Base-by-base conservation (phyloP, 2,888 invertebrate genomes). In the Dasypogon diadema region DNA sequence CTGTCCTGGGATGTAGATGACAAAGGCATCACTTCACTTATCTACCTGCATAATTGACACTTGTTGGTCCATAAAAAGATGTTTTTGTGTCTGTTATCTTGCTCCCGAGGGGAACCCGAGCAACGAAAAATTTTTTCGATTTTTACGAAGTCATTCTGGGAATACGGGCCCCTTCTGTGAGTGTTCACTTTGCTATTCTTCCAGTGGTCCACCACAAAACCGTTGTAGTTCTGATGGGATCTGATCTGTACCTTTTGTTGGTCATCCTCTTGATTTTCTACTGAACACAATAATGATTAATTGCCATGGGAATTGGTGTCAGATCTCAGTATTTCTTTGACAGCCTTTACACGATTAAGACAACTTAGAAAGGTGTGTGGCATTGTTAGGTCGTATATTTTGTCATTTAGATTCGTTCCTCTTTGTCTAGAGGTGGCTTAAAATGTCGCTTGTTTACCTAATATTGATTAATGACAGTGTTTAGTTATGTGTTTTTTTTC, bases 21-120 rank as follows among this genome's bases (percentile, higher is more conserved):
- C 74, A 73, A 48, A 74, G 46, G 30, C 74, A 48, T 46, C 58
- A 74, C 18, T 58, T 60, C 12, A 26, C 58, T 60, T 56, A 22
- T 58, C 58, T 74, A 74, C 74, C 74, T 74, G 58, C 58, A 74
- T 74, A 74, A 58, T 74, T 74, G 74, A 74, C 74, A 74, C 74
- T 74, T 74, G 74, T 74, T 58, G 58, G 46, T 30, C 26, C 46
- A 74, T 46, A 74, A 74, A 42, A 60, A 74, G 55, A 46, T 58
- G 56, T 58, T 58, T 74, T 56, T 73, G 42, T 54, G 21, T 37
- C 26, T 42, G 21, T 74, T 70, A 51, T 54, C 54, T 70, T 30
- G 34, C 70, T 70, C 70, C 70, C 70, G 70, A 54, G 70, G 34
- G 70, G 34, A 54, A 70, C 34, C 51, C 51, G 34, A 70, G 54